A percentile compares a stretch with the other conserved stretches of the same genome.
These are phyloP conservation scores for Ateles fusciceps DNA, from an alignment of 2,797 vertebrate genomes.

Conservation along the genomic window DNA sequence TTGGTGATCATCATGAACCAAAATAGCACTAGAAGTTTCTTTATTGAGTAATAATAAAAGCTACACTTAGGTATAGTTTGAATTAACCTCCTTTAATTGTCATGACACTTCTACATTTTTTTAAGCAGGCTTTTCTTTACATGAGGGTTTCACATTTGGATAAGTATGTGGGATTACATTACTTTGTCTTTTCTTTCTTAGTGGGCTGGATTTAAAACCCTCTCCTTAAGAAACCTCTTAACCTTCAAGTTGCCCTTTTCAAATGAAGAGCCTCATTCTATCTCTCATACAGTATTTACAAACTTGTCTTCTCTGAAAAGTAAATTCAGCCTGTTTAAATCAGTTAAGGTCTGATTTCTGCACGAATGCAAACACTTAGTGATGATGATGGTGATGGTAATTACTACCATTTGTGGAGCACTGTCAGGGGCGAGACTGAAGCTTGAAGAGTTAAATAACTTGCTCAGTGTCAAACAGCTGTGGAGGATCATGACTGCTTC, in stretches of 20 bases:
- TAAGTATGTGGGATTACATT: neutral
- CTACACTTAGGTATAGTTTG: neutral
- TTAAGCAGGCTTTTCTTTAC: neutral
- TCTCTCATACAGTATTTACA: neutral
- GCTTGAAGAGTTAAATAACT: neutral
- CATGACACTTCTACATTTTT: neutral
- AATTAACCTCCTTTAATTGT: neutral
- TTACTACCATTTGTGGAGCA: neutral
- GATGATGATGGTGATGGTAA: neutral
- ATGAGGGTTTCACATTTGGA: neutral
- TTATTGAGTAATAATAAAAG: neutral
- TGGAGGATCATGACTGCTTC: neutral
- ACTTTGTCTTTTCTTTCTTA: neutral
- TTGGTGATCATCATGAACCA: neutral
- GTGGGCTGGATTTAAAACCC: neutral
- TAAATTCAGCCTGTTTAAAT: neutral
- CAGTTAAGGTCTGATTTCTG: neutral
- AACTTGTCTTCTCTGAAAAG: neutral
- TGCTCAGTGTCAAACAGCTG: neutral
- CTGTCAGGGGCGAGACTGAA: neutral
- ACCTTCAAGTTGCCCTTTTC: neutral
- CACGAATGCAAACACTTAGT: rapidly evolving
- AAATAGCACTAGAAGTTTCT: neutral
- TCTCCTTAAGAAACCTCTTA: neutral
- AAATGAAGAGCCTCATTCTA: neutral